Conservation (phyloP, 2,113 vertebrate genomes). For the Pontoporia blainvillei region DNA sequence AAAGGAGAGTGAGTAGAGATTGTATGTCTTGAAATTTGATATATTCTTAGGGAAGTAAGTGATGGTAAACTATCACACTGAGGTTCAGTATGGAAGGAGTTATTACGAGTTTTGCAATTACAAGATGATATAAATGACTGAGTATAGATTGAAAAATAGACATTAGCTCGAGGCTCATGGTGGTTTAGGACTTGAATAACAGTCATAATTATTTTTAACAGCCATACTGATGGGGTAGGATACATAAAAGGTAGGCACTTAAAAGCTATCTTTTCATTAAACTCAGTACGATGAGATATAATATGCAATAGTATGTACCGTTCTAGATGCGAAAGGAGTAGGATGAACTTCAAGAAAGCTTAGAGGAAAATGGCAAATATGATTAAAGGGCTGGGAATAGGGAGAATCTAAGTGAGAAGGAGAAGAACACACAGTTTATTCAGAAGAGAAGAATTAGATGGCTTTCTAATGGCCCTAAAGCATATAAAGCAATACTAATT, state of each 20-base stretch:
- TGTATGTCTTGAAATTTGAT: neutral
- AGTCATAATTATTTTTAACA: conserved; percentile 28
- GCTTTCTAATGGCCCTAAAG: neutral
- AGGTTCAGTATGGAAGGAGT: neutral
- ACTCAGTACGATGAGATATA: neutral
- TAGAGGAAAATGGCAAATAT: neutral
- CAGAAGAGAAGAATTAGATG: neutral
- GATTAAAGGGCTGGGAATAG: neutral
- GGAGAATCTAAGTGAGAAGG: neutral
- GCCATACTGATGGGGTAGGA: neutral
- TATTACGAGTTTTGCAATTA: neutral
- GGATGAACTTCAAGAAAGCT: conserved; percentile 2
- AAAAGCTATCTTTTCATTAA: conserved; percentile 29
- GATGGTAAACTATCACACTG: neutral
- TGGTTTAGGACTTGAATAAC: neutral
- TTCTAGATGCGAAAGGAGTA: neutral
- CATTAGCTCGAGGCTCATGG: neutral
- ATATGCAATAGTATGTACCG: neutral
- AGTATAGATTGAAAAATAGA: neutral
- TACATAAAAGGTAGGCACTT: neutral
- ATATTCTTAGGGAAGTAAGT: neutral
- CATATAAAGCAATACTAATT: neutral
- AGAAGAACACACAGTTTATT: neutral
- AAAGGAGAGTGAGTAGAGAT: neutral
- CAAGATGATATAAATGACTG: neutral